A percentile compares a stretch with the other conserved stretches of the same genome.
Evolutionary conservation across 2,797 vertebrate species (phyloP).

Genomic region (Spinibarbus caldwelli): DNA sequence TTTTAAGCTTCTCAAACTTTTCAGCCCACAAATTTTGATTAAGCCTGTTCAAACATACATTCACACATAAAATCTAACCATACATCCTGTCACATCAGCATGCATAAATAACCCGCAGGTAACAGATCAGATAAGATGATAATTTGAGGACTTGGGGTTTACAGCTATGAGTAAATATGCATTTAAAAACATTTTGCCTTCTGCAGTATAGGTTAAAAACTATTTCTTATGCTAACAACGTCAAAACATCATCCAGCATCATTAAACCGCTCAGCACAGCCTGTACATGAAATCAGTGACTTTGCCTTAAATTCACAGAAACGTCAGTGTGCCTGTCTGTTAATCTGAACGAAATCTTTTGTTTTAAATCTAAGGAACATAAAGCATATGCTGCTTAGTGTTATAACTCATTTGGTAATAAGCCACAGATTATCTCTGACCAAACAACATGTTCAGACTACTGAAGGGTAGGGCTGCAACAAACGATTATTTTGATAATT

Average conservation of each 20-base stretch:
- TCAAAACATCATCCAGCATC: neutral
- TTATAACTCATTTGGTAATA: neutral
- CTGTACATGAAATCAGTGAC: neutral
- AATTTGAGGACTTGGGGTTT: conserved; percentile 16
- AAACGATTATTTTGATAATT: too few species aligned
- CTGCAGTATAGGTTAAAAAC: neutral
- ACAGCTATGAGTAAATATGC: neutral
- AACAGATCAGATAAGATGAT: conserved; percentile 49
- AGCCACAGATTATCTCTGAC: neutral
- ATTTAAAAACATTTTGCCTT: neutral
- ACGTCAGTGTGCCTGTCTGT: neutral
- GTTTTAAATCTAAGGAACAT: neutral
- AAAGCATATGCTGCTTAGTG: neutral
- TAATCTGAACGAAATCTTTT: neutral
- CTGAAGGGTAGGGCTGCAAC: too few species aligned
- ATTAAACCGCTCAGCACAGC: neutral
- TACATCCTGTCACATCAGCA: conserved; percentile 48
- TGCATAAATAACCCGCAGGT: conserved; percentile 14
- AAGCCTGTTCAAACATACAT: neutral
- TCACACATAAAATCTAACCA: conserved; percentile 18
- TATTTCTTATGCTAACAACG: neutral
- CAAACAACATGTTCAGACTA: conserved; percentile 6
- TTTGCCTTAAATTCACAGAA: neutral
- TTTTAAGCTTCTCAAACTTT: conserved; percentile 10
- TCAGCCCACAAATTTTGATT: conserved; percentile 32